Percentiles rank a stretch among this genome's conserved stretches.
Conservation (phyloP, 2,113 vertebrate genomes). For the Struthidea cinerea region DNA sequence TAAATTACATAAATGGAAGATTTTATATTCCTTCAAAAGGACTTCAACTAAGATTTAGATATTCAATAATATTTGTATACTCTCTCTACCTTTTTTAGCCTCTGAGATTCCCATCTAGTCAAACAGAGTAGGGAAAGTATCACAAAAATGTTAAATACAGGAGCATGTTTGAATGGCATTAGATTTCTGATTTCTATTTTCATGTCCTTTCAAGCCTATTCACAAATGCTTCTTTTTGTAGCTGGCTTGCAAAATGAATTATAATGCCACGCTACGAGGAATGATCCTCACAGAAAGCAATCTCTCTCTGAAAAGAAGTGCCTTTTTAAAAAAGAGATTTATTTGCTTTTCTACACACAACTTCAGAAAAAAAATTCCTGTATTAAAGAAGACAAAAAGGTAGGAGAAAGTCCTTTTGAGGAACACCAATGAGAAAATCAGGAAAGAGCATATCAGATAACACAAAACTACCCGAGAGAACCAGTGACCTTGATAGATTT, state of each 20-base stretch:
- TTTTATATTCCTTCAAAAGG: not conserved
- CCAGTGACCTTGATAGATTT: not conserved
- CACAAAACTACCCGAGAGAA: not conserved
- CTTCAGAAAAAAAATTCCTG: not conserved
- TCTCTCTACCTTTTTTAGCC: not conserved
- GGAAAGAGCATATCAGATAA: not conserved
- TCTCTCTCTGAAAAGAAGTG: not conserved
- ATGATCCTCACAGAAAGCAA: not conserved
- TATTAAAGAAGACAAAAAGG: not conserved
- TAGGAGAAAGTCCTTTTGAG: not conserved
- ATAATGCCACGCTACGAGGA: not conserved
- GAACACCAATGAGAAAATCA: not conserved
- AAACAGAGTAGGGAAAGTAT: not conserved
- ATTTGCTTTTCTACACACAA: not conserved
- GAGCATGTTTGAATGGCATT: not conserved
- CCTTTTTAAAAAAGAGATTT: not conserved
- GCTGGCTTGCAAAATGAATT: not conserved
- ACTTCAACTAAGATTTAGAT: not conserved
- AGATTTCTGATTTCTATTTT: not conserved
- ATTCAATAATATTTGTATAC: not conserved
- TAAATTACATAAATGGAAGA: not conserved
- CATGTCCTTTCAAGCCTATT: not conserved
- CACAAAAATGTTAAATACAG: not conserved
- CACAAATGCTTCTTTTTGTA: not conserved
- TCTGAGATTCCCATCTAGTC: not conserved